Percentiles rank a stretch among this genome's conserved stretches.
These are phyloP conservation scores for Podocnemis expansa DNA, from an alignment of 2,113 vertebrate species.

Conservation along the genomic window DNA sequence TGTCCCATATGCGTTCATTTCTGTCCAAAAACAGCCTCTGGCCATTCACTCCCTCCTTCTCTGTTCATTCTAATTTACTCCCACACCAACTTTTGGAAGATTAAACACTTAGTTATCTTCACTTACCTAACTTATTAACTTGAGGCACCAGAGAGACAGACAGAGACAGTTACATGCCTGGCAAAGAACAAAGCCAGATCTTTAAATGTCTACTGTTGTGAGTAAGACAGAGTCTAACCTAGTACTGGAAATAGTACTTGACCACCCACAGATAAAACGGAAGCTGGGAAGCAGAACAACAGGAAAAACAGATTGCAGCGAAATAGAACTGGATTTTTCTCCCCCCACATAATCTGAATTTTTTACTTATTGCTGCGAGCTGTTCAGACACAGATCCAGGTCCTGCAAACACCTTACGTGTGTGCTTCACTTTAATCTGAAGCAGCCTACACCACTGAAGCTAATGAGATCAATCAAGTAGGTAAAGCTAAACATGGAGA, in stretches of 20 bases:
- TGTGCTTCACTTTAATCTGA: background rate
- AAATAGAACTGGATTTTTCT: background rate
- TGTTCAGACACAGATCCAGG: background rate
- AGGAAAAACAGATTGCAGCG: background rate
- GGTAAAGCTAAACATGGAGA: background rate
- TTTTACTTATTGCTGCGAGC: background rate
- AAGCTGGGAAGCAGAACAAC: background rate
- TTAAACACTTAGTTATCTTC: background rate
- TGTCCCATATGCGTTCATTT: background rate
- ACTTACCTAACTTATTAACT: background rate
- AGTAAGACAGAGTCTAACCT: background rate
- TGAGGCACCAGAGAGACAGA: background rate
- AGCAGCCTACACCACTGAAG: background rate
- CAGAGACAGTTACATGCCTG: background rate
- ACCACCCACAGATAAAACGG: background rate
- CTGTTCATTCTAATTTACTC: background rate
- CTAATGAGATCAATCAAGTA: background rate
- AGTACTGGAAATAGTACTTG: background rate
- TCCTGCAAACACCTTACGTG: background rate
- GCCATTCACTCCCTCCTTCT: background rate
- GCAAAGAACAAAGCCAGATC: background rate
- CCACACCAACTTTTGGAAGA: background rate
- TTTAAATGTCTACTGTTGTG: background rate
- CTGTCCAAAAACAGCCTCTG: background rate
- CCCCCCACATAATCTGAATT: background rate